phyloP scores from a whole-genome alignment of 2,797 vertebrate species.

The Diglossa cyanea region DNA sequence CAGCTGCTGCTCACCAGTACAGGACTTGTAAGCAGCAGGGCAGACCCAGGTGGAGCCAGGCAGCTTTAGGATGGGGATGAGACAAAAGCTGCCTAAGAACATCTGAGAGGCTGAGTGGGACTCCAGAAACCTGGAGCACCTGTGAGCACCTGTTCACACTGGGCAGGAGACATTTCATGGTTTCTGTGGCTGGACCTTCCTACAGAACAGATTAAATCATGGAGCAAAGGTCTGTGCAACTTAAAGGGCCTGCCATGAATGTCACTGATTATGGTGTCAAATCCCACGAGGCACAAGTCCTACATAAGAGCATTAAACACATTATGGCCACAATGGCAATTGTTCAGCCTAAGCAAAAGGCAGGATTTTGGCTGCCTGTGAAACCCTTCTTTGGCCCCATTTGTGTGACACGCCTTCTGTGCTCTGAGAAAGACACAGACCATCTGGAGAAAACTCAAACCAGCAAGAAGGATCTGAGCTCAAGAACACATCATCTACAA shows the following conservation, averaged over 20 bases:
- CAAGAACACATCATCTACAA: neutral
- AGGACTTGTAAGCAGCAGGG: neutral
- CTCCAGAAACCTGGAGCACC: neutral
- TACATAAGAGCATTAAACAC: neutral
- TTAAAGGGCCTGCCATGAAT: neutral
- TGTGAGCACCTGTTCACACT: neutral
- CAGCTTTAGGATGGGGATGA: neutral
- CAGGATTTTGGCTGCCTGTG: neutral
- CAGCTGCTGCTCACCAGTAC: neutral
- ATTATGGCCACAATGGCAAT: neutral
- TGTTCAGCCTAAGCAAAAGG: neutral
- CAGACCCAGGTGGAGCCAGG: neutral
- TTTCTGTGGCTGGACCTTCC: neutral
- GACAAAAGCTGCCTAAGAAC: neutral
- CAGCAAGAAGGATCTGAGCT: neutral
- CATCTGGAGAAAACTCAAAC: constrained; percentile 19
- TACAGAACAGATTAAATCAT: neutral
- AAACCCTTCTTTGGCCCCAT: neutral
- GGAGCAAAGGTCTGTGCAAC: neutral
- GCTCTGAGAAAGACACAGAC: neutral
- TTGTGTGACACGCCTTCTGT: neutral
- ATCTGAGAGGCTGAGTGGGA: neutral
- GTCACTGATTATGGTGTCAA: neutral
- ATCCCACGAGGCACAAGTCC: neutral
- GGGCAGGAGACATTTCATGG: neutral